These are phyloP conservation scores for Phylloscopus whistleri DNA, from an alignment of 2,113 vertebrate species.

Conservation along the genomic window DNA sequence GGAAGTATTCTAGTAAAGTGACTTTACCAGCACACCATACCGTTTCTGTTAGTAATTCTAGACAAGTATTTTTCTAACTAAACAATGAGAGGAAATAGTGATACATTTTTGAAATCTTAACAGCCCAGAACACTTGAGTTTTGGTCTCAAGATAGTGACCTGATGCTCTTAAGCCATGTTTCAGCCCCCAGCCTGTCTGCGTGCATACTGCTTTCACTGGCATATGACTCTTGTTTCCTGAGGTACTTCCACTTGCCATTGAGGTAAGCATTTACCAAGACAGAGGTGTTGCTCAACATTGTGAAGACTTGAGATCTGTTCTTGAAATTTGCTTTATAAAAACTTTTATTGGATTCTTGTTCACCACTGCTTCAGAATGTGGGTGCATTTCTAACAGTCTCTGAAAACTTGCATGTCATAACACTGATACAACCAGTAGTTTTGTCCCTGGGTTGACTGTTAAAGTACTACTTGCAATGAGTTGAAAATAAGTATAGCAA, in stretches of 20 bases:
- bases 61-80: background rate
- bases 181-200: background rate
- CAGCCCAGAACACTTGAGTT: background rate
- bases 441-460: background rate
- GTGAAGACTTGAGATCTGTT: background rate
- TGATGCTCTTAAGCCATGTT: background rate
- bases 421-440: background rate
- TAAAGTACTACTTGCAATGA: background rate
- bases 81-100: background rate
- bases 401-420: background rate
- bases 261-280: background rate
- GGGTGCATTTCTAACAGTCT: background rate
- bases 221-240: background rate
- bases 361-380: background rate
- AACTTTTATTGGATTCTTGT: background rate
- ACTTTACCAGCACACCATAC: background rate
- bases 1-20: background rate
- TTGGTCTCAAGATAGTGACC: background rate
- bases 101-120: background rate
- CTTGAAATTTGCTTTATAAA: background rate
- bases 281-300: background rate
- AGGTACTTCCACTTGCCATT: background rate
- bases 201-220: background rate
- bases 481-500: background rate
- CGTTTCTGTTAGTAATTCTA: background rate